Evolutionary conservation across 2,797 vertebrate genomes (phyloP), one percentile per base, ranked within the genome.

Genomic region (Hafferia zeledoni): DNA sequence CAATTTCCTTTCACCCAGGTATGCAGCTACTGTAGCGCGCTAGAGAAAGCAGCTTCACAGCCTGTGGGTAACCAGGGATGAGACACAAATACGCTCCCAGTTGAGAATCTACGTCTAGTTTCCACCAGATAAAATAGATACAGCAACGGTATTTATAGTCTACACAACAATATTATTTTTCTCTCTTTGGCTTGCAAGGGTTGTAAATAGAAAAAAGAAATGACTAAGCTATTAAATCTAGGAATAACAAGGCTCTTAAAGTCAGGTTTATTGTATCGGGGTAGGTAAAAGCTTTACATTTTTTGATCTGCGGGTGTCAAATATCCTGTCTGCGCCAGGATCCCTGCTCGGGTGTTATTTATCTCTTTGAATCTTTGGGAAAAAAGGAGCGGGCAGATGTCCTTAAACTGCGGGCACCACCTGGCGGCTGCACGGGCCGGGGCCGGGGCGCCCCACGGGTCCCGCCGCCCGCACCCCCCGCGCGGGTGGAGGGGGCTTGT

Each of bases 361-460:
- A 96, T 97, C 79, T 64, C 68, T 18, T 44, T 5, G 90, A 6
- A 11, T 59, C 59, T 35, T 6, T 1, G 68, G 28, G 44, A 30
- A 10, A 2, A 4, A 3, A 9, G 78, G 91, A 95, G 95, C 78
- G 67, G 97, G 92, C 95, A 91, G 91, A 95, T 94, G 97, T 97
- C 97, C 83, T 90, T 89, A 95, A 97, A 90, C 93, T 83, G 96
- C 97, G 95, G 97, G 95, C 95, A 85, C 97, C 98, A 97, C 97
- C 98, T 98, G 96, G 97, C 96, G 89, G 88, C 81, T 5, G 80
- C 23, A 33, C 30, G 11, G 43, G 23, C 68, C 47, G 31, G 56
- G 31, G 19, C 5, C 17, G 64, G 50, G 41, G 39, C 33, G 30
- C 53, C 55, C 52, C 53, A 31, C 7, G 13, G 46, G 11, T 22